Evolutionary conservation across 2,113 vertebrate genomes (phyloP), one percentile per base, ranked within the genome.

Genomic region (Erpornis zantholeuca): DNA sequence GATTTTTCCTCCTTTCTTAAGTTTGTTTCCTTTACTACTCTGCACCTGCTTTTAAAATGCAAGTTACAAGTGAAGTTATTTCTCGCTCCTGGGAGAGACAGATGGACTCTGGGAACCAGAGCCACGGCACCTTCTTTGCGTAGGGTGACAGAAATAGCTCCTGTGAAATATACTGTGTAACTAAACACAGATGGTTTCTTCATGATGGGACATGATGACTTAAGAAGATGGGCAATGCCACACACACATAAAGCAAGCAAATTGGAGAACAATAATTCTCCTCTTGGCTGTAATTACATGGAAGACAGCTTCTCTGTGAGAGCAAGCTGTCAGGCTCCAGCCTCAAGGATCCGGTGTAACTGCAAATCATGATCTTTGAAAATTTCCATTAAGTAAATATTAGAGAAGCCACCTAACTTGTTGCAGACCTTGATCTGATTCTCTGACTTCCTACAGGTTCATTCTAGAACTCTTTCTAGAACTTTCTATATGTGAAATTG

Each of bases 21-120:
- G 61, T 86, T 97, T 97, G 19, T 92, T 97, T 93, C 77, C 28
- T 88, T 89, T 59, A 65, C 38, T 49, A 50, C 14, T 53, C 88
- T 96, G 77, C 93, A 98, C 94, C 94, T 98, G 95, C 91, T 97
- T 96, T 97, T 89, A 95, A 95, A 97, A 78, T 49, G 42, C n/a
- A 57, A 57, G 57, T 45, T 85, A 57, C 69, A 54, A 65, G 24
- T 65, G 52, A 94, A 92, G 61, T 86, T 87, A 88, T 64, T 95
- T 65, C 35, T 93, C 86, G 73, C 75, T 86, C 38, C 42, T 82
- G 31, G 84, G 59, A 92, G 85, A 96, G 77, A 97, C 94, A 94
- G 76, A 97, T 85, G 91, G 47, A 71, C 76, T 77, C 35, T 53
- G 90, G 63, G 79, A 96, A 94, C 33, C 53, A 68, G 24, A 90